Percentiles rank a stretch among this genome's conserved stretches.
Evolutionary conservation across 2,888 invertebrate genomes (phyloP).

Genomic region (Drosophila melanocephala): DNA sequence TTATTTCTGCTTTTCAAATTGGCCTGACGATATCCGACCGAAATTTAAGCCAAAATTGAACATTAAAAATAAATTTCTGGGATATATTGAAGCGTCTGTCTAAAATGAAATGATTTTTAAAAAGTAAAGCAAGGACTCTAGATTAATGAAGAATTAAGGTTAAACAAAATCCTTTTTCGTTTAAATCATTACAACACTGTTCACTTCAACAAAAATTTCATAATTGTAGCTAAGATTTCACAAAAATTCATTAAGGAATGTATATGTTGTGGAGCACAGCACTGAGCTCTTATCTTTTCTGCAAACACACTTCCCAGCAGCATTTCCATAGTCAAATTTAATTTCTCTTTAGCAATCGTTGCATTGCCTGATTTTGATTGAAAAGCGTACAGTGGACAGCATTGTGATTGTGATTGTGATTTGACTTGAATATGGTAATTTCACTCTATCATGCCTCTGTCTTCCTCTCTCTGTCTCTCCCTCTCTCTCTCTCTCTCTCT

Average conservation of each 20-base stretch:
- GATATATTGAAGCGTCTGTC: too few relatives aligned
- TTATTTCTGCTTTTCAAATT: too few relatives aligned
- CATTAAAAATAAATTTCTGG: not conserved
- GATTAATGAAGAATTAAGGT: not conserved
- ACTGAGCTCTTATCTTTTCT: not conserved
- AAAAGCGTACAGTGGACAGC: conserved; percentile 61
- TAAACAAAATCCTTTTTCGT: not conserved
- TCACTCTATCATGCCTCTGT: conserved; percentile 14
- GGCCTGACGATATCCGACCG: not conserved
- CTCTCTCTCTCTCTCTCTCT: not conserved
- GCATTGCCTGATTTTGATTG: conserved; percentile 68
- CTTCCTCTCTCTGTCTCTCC: not conserved
- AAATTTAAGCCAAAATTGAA: not conserved
- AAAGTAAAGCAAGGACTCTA: not conserved
- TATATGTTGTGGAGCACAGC: not conserved
- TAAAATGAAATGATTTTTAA: not conserved
- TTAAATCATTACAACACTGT: not conserved
- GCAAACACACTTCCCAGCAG: not conserved
- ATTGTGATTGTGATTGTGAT: conserved; percentile 72
- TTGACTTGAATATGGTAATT: conserved; percentile 78
- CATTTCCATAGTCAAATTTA: conserved; percentile 18
- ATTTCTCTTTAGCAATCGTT: conserved; percentile 49
- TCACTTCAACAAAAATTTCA: not conserved
- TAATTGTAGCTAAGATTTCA: not conserved
- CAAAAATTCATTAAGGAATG: not conserved